Evolutionary conservation across 2,888 invertebrate species (phyloP).

Genomic region (Salpingus planirostris): DNA sequence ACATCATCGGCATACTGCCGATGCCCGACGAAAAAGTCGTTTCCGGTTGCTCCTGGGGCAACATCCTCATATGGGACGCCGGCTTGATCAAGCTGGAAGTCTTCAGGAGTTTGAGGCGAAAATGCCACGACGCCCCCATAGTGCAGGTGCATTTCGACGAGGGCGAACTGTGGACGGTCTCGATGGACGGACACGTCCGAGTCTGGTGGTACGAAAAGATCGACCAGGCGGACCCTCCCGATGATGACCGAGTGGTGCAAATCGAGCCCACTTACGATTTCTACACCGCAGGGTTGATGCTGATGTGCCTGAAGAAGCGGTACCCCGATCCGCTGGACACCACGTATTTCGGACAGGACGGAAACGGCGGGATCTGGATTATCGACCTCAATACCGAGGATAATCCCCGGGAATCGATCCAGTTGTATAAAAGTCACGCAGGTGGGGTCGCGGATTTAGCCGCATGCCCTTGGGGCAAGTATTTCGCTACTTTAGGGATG

Average conservation of each 20-base stretch:
- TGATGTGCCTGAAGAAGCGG: slow-evolving; percentile 49
- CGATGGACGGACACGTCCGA: slow-evolving; percentile 68
- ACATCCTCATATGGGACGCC: slow-evolving; percentile 85
- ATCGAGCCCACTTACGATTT: slow-evolving; percentile 82
- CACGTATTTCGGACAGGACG: slow-evolving; percentile 63
- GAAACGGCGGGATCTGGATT: slow-evolving; percentile 73
- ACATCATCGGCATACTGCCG: slow-evolving; percentile 74
- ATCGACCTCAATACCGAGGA: slow-evolving; percentile 53
- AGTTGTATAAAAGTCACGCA: slow-evolving; percentile 62
- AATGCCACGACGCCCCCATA: slow-evolving; percentile 70
- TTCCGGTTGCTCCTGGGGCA: slow-evolving; percentile 86
- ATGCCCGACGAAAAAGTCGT: slow-evolving; percentile 86
- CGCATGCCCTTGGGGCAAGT: slow-evolving; percentile 58
- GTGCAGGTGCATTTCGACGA: slow-evolving; percentile 47
- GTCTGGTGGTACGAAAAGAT: slow-evolving; percentile 90
- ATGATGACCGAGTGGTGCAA: slow-evolving; percentile 70
- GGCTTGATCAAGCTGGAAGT: slow-evolving; percentile 81
- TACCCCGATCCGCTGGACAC: slow-evolving; percentile 33
- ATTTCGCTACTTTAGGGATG: slow-evolving; percentile 62
- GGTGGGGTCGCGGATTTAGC: slow-evolving; percentile 63
- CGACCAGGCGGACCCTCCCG: slow-evolving; percentile 77
- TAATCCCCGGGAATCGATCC: slow-evolving; percentile 37
- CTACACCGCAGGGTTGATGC: slow-evolving; percentile 42
- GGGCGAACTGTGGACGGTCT: slow-evolving; percentile 40
- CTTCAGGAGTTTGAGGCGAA: slow-evolving; percentile 57